Evolutionary conservation across 2,888 invertebrate species (phyloP).

Genomic region (Argyresthia albistria): DNA sequence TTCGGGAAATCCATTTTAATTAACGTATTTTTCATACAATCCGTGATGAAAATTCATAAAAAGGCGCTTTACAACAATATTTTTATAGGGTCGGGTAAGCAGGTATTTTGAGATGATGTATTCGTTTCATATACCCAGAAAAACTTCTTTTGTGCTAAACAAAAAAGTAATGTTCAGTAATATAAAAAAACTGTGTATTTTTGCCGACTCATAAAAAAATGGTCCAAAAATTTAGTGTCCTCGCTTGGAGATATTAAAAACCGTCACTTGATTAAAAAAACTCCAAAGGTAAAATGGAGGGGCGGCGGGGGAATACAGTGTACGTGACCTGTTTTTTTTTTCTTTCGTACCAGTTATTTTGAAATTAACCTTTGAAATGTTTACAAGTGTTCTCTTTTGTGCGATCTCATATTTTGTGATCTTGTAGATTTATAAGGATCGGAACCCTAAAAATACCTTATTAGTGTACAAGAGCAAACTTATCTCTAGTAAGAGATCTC

Average conservation of each 20-base stretch:
- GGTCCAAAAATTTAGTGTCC: conserved; percentile 40
- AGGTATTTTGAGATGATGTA: no score
- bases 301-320: conserved; percentile 14
- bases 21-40: conserved; percentile 35
- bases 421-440: no score
- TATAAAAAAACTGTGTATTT: no score
- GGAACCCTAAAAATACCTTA: no score
- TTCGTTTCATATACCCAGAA: no score
- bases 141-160: conserved; percentile 3
- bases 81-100: background rate
- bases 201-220: no score
- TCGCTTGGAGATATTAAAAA: conserved; percentile 57
- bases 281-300: conserved; percentile 31
- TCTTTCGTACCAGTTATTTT: background rate
- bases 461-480: no score
- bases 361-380: no score
- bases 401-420: no score
- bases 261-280: conserved; percentile 64
- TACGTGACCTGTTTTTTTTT: conserved; percentile 34
- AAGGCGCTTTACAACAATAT: background rate
- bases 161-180: conserved; percentile 16
- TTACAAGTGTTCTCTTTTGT: no score
- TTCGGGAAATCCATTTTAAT: conserved; percentile 53
- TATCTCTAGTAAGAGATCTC: no score
- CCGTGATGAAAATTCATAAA: conserved; percentile 21